Conservation (phyloP, 1,140 invertebrate species). For the Antheraea mylitta region DNA sequence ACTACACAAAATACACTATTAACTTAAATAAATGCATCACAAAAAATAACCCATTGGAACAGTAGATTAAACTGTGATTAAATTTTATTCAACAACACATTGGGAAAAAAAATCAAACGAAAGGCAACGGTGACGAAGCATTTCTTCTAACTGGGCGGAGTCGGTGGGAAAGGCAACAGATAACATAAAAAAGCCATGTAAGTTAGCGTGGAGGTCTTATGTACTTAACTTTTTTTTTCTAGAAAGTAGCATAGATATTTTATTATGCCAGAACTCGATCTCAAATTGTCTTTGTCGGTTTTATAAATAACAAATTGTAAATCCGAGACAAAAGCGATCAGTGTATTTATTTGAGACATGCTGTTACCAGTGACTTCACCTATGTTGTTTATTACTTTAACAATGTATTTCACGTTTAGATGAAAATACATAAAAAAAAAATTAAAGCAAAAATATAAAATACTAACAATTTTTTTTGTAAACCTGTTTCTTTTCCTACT, state of each 20-base stretch:
- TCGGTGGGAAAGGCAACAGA: slow-evolving; percentile 52
- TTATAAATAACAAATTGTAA: neutral
- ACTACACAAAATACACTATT: slow-evolving; percentile 18
- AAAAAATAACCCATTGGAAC: slow-evolving; percentile 65
- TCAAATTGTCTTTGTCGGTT: neutral
- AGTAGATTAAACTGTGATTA: slow-evolving; percentile 73
- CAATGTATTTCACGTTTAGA: too few relatives aligned
- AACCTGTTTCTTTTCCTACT: too few relatives aligned
- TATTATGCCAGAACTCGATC: neutral
- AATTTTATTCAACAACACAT: slow-evolving; percentile 55
- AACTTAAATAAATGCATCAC: slow-evolving; percentile 34
- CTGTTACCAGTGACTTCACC: too few relatives aligned
- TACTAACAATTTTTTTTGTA: too few relatives aligned
- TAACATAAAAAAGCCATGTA: slow-evolving; percentile 45
- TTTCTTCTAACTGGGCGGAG: slow-evolving; percentile 45
- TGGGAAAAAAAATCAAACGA: slow-evolving; percentile 52
- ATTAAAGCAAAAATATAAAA: too few relatives aligned
- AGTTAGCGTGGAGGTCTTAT: slow-evolving; percentile 31
- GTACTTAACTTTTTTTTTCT: slow-evolving; percentile 10
- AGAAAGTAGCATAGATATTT: slow-evolving; percentile 7
- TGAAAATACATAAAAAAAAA: too few relatives aligned
- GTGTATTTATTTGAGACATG: neutral
- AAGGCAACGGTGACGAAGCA: slow-evolving; percentile 52
- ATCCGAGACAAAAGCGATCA: neutral
- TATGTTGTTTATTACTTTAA: too few relatives aligned